Evolutionary conservation across 2,888 invertebrate genomes (phyloP).

Genomic region (Branchellion lobata): DNA sequence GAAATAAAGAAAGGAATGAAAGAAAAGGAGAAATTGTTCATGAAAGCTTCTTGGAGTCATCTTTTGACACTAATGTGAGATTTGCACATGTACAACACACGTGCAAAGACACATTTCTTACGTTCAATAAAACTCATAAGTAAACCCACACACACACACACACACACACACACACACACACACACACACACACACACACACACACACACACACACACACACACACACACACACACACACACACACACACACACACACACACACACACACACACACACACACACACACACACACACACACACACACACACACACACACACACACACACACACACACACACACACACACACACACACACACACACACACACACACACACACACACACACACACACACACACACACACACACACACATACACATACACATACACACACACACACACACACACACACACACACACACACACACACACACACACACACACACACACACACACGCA

Average conservation of each 20-base stretch:
- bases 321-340: conserved; percentile 28
- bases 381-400: conserved; percentile 26
- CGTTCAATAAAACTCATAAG: too few species aligned
- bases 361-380: conserved; percentile 28
- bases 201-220: conserved; percentile 37
- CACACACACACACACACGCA: conserved; percentile 29
- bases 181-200: conserved; percentile 29
- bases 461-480: conserved; percentile 9
- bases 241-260: conserved; percentile 39
- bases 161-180: conserved; percentile 36
- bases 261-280: conserved; percentile 35
- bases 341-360: conserved; percentile 15
- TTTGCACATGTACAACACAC: too few species aligned
- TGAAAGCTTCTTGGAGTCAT: too few species aligned
- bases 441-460: conserved; percentile 26
- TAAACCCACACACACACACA: conserved; percentile 21
- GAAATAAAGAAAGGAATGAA: too few species aligned
- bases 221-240: conserved; percentile 39
- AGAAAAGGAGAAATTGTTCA: too few species aligned
- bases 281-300: conserved; percentile 37
- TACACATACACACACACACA: conserved; percentile 13
- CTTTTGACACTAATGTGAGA: too few species aligned
- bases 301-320: conserved; percentile 39
- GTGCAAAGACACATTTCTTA: too few species aligned
- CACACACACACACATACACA: conserved; percentile 27